Evolutionary conservation across 2,113 vertebrate genomes (phyloP).

Genomic region (Sclerurus mexicanus): DNA sequence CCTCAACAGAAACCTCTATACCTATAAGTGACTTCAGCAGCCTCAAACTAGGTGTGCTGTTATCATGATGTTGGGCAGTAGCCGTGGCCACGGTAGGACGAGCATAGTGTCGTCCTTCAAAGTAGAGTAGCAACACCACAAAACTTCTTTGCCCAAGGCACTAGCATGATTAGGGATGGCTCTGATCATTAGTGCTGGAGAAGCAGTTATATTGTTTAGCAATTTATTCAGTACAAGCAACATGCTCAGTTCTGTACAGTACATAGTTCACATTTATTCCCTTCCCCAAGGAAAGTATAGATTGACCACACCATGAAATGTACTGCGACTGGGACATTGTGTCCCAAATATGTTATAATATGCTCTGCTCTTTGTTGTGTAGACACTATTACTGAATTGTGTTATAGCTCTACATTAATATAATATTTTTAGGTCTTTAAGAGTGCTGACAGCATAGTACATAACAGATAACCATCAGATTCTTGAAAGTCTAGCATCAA

Average conservation of each 20-base stretch:
- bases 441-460: not conserved
- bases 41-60: fast-evolving
- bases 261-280: conserved; percentile 8
- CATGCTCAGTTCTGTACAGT: conserved; percentile 10
- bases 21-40: not conserved
- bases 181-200: conserved; percentile 31
- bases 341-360: not conserved
- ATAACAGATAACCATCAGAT: conserved; percentile 24
- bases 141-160: conserved; percentile 29
- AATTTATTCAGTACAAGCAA: conserved; percentile 42
- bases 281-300: conserved; percentile 36
- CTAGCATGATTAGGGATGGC: not conserved
- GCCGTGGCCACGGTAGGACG: not conserved
- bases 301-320: conserved; percentile 18
- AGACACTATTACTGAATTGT: not conserved
- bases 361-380: not conserved
- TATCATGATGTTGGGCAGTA: fast-evolving
- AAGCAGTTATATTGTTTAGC: conserved; percentile 48
- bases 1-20: not conserved
- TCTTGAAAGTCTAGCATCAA: not conserved
- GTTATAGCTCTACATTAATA: not conserved
- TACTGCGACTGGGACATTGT: not conserved
- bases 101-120: not conserved
- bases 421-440: conserved; percentile 16
- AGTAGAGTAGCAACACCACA: not conserved